phyloP scores from a whole-genome alignment of 2,888 invertebrate species.

The Epistrophe grossulariae region DNA sequence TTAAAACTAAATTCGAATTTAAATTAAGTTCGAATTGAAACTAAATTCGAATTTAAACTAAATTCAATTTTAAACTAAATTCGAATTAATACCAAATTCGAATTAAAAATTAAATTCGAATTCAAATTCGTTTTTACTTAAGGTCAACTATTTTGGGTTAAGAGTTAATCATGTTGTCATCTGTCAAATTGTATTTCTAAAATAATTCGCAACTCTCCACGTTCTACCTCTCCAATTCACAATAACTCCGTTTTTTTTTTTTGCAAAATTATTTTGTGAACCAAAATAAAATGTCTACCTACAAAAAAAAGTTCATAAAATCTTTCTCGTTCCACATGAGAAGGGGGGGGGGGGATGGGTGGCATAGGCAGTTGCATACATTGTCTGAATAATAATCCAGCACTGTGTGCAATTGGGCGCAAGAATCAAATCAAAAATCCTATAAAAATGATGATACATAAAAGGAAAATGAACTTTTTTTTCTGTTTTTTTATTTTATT shows the following conservation, averaged over 20 bases:
- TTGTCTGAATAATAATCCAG: constrained; percentile 1
- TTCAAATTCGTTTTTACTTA: no score
- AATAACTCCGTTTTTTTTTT: background rate
- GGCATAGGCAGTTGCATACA: constrained; percentile 4
- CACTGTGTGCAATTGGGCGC: constrained; percentile 45
- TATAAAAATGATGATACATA: constrained; percentile 50
- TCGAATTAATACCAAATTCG: no score
- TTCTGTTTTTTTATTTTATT: constrained; percentile 34
- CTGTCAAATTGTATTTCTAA: background rate
- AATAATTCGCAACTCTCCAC: background rate
- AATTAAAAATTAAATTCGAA: no score
- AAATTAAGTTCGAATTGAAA: no score
- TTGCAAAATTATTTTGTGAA: background rate
- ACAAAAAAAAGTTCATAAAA: background rate
- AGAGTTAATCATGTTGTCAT: background rate
- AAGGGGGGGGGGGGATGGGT: background rate
- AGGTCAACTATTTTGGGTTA: no score
- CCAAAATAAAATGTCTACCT: background rate
- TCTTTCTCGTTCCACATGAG: background rate
- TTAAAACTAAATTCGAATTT: no score
- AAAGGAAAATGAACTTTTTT: constrained; percentile 44
- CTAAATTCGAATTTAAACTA: no score
- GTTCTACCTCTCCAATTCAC: background rate
- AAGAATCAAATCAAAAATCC: constrained; percentile 68
- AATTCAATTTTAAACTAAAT: no score